Evolutionary conservation across 2,888 invertebrate species (phyloP).

Genomic region (Ichneumoninae sp.): DNA sequence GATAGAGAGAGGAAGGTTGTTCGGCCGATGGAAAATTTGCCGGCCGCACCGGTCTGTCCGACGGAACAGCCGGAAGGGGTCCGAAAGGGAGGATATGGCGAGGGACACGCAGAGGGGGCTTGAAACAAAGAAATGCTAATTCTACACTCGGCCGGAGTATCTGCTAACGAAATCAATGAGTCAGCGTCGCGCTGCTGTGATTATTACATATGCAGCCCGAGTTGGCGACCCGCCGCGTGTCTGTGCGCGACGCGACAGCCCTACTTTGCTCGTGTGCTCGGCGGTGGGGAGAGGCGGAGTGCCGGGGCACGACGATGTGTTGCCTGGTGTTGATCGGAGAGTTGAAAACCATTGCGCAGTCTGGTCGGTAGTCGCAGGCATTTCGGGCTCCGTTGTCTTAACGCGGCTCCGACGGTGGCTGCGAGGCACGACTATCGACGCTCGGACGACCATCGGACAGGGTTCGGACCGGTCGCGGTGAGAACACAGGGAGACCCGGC

Average conservation of each 20-base stretch:
- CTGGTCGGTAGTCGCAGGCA: neutral
- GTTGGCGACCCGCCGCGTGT: slow-evolving; percentile 64
- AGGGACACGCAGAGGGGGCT: slow-evolving; percentile 52
- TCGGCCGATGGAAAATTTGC: slow-evolving; percentile 53
- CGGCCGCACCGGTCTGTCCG: slow-evolving; percentile 39
- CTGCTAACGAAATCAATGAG: slow-evolving; percentile 77
- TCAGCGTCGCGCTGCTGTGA: slow-evolving; percentile 73
- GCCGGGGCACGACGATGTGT: slow-evolving; percentile 25
- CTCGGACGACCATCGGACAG: slow-evolving; percentile 11
- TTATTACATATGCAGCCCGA: slow-evolving; percentile 74
- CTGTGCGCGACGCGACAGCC: slow-evolving; percentile 46
- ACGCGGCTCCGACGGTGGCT: neutral
- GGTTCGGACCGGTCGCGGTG: neutral
- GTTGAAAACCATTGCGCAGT: slow-evolving; percentile 40
- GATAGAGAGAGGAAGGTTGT: slow-evolving; percentile 37
- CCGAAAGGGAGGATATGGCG: slow-evolving; percentile 39
- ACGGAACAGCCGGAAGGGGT: slow-evolving; percentile 46
- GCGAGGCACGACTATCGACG: neutral
- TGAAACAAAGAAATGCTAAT: slow-evolving; percentile 73
- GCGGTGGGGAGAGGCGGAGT: slow-evolving; percentile 22
- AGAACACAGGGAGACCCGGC: slow-evolving; percentile 17
- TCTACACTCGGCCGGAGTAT: slow-evolving; percentile 70
- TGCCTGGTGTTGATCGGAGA: slow-evolving; percentile 59
- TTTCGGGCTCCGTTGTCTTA: neutral
- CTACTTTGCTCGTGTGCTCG: neutral